Evolutionary conservation across 1,140 invertebrate species (phyloP).

Genomic region (Penaeus japonicus): DNA sequence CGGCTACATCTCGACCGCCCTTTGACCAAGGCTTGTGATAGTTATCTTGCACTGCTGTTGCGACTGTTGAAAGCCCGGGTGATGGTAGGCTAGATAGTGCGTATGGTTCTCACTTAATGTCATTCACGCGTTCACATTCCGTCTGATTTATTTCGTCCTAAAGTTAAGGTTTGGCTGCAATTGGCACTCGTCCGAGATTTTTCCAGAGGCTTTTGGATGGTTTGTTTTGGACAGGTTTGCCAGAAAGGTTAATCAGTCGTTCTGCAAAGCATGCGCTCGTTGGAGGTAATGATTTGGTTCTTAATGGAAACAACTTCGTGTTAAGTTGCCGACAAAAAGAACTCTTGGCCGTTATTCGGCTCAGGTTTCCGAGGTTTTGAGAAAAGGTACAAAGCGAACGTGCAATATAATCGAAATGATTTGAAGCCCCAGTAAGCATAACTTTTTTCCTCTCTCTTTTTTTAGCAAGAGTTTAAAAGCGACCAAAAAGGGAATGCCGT

Average conservation of each 20-base stretch:
- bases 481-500: constrained; percentile 40
- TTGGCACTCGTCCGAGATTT: constrained; percentile 13
- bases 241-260: neutral
- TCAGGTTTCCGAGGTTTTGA: too few relatives aligned
- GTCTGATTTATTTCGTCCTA: constrained; percentile 52
- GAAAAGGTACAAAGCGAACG: too few relatives aligned
- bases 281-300: too few relatives aligned
- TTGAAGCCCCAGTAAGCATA: too few relatives aligned
- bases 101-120: constrained; percentile 52
- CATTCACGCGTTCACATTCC: constrained; percentile 50
- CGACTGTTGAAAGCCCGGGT: constrained; percentile 50
- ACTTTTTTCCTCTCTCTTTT: neutral
- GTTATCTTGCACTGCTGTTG: constrained; percentile 41
- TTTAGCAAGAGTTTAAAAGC: neutral
- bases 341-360: too few relatives aligned
- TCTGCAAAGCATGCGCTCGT: neutral
- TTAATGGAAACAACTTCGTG: too few relatives aligned
- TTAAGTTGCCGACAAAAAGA: too few relatives aligned
- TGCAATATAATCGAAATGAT: too few relatives aligned
- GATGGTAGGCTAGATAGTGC: constrained; percentile 28
- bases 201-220: neutral
- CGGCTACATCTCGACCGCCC: neutral
- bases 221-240: constrained; percentile 4
- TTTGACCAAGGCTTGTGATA: constrained; percentile 7
- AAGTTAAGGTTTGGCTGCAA: constrained; percentile 37